Evolutionary conservation across 2,888 invertebrate genomes (phyloP), one percentile per base, ranked within the genome.

Genomic region (Galeopsomyia nigrocyanea): DNA sequence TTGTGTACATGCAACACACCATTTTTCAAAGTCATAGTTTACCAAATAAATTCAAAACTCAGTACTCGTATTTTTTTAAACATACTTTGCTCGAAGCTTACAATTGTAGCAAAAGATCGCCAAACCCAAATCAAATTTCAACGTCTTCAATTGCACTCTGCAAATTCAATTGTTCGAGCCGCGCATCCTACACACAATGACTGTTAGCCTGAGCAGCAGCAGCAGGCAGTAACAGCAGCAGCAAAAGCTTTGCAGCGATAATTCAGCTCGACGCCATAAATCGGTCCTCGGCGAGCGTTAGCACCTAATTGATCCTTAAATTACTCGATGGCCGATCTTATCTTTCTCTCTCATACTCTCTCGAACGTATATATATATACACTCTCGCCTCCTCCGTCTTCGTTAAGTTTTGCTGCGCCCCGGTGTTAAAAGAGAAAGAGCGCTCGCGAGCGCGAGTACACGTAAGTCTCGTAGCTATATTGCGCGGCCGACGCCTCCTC

Each of bases 231-330:
- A n/a, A n/a, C 39, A 47, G 19, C 19, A n/a, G 21, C 60, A 47
- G 51, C 31, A 21, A 64, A 46, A n/a, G 39, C 55, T 31, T 26
- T 14, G 57, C 57, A 39, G 39, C 39, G 39, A 39, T 39, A 39
- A 39, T 49, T 50, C 56, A 19, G 19, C 58, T 10, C 31, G 21
- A 26, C 61, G 51, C 67, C 67, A 62, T 67, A 63, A 71, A 71
- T 62, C 46, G 50, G 39, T 39, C 39, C 39, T 39, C 50, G 21
- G 51, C 55, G 26, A 55, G 31, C 26, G 61, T 49, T 7, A 47
- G 47, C 56, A 31, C 62, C 65, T 74, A 74, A 74, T 74, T 74
- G 74, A 74, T 65, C 74, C 71, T 74, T 74, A 74, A 74, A 74
- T 74, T 71, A 74, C 61, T 63, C 64, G 70, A 70, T 66, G 56